A percentile compares a stretch with the other conserved stretches of the same genome.
phyloP scores from a whole-genome alignment of 2,888 invertebrate species.

The Rhogogaster chlorosoma region DNA sequence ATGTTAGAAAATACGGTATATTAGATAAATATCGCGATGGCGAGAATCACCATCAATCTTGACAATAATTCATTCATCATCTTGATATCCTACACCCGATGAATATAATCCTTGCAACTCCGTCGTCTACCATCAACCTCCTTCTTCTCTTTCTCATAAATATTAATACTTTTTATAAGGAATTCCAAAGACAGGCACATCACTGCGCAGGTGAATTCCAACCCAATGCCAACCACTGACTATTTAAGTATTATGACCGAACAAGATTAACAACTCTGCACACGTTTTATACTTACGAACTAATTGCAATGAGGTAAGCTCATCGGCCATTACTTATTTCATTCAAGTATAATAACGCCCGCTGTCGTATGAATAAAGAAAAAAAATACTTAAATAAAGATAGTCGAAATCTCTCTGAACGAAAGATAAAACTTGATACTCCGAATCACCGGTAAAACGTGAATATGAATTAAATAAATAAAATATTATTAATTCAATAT shows the following conservation, averaged over 20 bases:
- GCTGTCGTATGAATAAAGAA: neutral
- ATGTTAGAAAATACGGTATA: neutral
- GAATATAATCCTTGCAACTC: neutral
- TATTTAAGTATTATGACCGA: slow-evolving; percentile 6
- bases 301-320: slow-evolving; percentile 32
- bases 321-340: neutral
- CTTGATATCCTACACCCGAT: neutral
- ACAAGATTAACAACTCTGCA: neutral
- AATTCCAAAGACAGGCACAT: slow-evolving; percentile 13
- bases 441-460: too few relatives aligned
- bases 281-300: neutral
- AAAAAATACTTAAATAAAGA: neutral
- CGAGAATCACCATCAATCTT: neutral
- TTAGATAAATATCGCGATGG: neutral
- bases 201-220: slow-evolving; percentile 20
- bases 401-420: too few relatives aligned
- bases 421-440: neutral
- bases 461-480: neutral
- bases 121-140: neutral
- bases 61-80: neutral
- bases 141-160: slow-evolving; percentile 25
- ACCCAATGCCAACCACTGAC: slow-evolving; percentile 25
- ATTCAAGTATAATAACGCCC: slow-evolving; percentile 1
- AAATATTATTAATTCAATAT: neutral
- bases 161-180: slow-evolving; percentile 20